Base-by-base conservation (phyloP, 2,113 vertebrate species). In the Thinocorus orbignyianus region DNA sequence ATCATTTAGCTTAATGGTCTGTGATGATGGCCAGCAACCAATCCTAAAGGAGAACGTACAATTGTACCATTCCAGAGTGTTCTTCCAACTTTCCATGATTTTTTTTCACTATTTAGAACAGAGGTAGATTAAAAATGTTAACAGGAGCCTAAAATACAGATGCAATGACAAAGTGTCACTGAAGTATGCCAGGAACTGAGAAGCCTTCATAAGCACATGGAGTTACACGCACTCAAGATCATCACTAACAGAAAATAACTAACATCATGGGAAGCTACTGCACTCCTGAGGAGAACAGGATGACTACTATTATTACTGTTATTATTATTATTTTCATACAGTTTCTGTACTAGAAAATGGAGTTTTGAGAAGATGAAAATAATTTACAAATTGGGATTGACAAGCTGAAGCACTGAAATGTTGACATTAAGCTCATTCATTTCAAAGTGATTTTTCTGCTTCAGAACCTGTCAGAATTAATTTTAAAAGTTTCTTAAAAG, bases 341-440 rank as follows among this genome's bases (percentile, higher is more conserved):
- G 58, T 58, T 86, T 74, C 54, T 74, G 31, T 62, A 51, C 76
- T 77, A 68, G 28, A 92, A 90, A 93, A 94, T 22, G 46, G 57
- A 73, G 41, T 39, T 92, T 81, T 66, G 46, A 90, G 76, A 77
- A 3, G 6, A 94, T 73, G 41, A 94, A 93, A 92, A 86, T 86
- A 86, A 97, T 90, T 78, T 83, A 81, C 55, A 96, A 94, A 94
- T 86, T 68, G 60, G 51, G 76, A 92, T 23, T 4, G 64, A 96
- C 88, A 93, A 86, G 39, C 35, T 74, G 83, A 81, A 94, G 72
- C 68, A 70, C 60, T 11, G 51, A 77, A 94, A 94, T 28, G 46
- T 28, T 81, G 88, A 77, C 87, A 92, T 94, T 81, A 81, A 73
- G 49, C 79, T 70, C 4, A 6, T 49, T 72, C 35, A 13, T 82